Conservation (phyloP, 2,888 invertebrate species). For the Chloromyia formosa region DNA sequence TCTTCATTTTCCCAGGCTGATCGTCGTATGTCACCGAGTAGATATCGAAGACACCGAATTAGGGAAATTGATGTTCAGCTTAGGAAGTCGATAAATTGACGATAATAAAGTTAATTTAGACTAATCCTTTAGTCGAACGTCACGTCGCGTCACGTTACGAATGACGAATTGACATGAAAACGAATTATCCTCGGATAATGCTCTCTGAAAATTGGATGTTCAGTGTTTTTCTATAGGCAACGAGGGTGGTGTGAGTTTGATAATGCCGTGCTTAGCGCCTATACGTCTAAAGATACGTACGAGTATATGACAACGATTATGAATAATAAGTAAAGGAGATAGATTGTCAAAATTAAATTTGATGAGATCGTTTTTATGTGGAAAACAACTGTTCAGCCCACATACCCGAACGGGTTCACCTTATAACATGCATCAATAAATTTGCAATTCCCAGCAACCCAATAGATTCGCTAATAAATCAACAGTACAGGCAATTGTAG, state of each 20-base stretch:
- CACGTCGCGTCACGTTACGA: constrained; percentile 37
- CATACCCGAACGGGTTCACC: too few relatives aligned
- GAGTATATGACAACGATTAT: neutral
- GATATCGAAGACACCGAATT: constrained; percentile 47
- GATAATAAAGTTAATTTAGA: constrained; percentile 56
- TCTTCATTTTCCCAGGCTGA: constrained; percentile 35
- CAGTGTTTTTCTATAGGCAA: neutral
- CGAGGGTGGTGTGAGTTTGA: too few relatives aligned
- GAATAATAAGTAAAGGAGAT: neutral
- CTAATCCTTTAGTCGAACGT: constrained; percentile 52
- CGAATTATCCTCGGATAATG: constrained; percentile 7
- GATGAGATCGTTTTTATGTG: too few relatives aligned
- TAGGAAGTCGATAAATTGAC: constrained; percentile 54
- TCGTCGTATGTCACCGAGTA: constrained; percentile 45
- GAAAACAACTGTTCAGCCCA: too few relatives aligned
- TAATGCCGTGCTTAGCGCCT: too few relatives aligned
- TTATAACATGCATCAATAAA: neutral
- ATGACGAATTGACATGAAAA: constrained; percentile 41
- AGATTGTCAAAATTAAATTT: too few relatives aligned
- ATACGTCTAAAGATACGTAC: neutral
- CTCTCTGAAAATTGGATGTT: constrained; percentile 26
- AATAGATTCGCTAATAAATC: constrained; percentile 45
- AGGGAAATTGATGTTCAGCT: constrained; percentile 50
- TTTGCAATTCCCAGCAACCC: constrained; percentile 17
- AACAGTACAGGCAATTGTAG: constrained; percentile 36